Percentiles rank a stretch among this genome's conserved stretches.
These are phyloP conservation scores for Minunthozetes semirufus DNA, from an alignment of 2,888 invertebrate species.

Conservation along the genomic window DNA sequence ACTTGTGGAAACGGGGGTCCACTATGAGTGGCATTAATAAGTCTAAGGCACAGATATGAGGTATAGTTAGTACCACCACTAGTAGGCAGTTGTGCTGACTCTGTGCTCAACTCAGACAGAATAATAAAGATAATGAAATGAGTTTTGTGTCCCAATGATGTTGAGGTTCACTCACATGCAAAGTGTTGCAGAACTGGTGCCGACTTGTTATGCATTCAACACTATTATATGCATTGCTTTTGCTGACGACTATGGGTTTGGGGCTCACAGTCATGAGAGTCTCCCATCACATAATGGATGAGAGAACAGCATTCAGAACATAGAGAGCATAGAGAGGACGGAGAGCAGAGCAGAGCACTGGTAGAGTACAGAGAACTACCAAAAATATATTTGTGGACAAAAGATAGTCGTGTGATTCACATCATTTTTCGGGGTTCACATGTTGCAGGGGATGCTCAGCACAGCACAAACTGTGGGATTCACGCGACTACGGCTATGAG, in stretches of 20 bases:
- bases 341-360: neutral
- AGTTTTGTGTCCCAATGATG: constrained; percentile 24
- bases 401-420: constrained; percentile 23
- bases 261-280: constrained; percentile 9
- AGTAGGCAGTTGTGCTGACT: neutral
- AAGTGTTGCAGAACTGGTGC: constrained; percentile 30
- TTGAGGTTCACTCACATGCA: constrained; percentile 18
- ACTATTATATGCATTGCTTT: constrained; percentile 20
- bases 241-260: neutral
- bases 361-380: neutral
- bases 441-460: constrained; percentile 16
- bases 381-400: constrained; percentile 20
- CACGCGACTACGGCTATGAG: constrained; percentile 6
- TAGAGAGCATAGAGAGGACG: neutral
- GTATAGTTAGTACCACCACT: neutral
- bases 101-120: neutral
- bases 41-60: constrained; percentile 3
- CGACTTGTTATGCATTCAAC: neutral
- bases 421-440: constrained; percentile 8
- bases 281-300: constrained; percentile 28
- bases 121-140: constrained; percentile 23
- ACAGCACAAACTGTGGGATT: neutral
- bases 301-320: neutral
- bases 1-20: neutral
- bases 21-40: neutral